Base-by-base conservation (phyloP, 2,888 invertebrate species). In the Chloromyia formosa region DNA sequence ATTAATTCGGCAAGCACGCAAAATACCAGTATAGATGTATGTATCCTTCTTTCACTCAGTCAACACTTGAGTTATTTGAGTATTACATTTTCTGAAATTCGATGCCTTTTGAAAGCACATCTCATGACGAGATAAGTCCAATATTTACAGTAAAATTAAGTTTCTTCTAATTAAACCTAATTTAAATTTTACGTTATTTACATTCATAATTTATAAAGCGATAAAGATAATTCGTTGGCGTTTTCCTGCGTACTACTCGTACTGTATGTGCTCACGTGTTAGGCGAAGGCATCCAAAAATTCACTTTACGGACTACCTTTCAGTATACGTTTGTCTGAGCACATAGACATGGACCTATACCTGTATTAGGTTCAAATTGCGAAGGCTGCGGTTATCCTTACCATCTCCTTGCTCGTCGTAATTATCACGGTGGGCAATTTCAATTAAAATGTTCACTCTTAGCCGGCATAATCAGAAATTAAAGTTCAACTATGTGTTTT, bases 131-230 rank as follows among this genome's bases (percentile, higher is more conserved):
- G 56, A 71, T 71, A 64, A 61, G 64, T 75, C 71, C 75, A 76
- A 75, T 76, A 76, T 76, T 76, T 76, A 73, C 69, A 68, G 75
- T 76, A 73, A 76, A 76, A 75, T 73, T 75, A 76, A 75, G 75
- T 76, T 76, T 76, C 76, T 68, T 68, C 58, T 75, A 76, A 76
- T 76, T 76, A 75, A 76, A 76, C 75, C 75, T 75, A 76, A 75
- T 76, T 76, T 75, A 76, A 76, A 74, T 75, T 35, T 76, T 73
- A 76, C 71, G 62, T 76, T 76, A 74, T 76, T 76, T 76, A 68
- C 75, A 73, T 75, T 75, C 68, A 73, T 75, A 76, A 76, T 76
- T 76, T 75, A 73, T 64, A 61, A 64, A 54, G 64, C 60, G 64
- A 12, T 62, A 74, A 64, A 27, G 54, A 53, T 64, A 16, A 9